Percentiles rank a stretch among this genome's conserved stretches.
Evolutionary conservation across 2,797 vertebrate genomes (phyloP).

Genomic region (Crotalus adamanteus): DNA sequence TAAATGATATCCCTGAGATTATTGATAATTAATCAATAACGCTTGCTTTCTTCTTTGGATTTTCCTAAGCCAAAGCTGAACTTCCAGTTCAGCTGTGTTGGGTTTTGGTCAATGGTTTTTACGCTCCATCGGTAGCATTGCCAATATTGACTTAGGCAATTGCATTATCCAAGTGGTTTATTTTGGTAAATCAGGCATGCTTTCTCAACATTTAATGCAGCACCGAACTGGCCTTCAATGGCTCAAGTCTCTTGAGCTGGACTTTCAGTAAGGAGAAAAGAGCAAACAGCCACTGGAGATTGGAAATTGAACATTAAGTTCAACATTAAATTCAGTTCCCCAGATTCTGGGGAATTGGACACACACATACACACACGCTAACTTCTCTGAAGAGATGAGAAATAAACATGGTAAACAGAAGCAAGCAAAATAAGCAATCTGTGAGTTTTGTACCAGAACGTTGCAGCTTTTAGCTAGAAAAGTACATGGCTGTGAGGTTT

Average conservation of each 20-base stretch:
- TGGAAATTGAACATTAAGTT: background rate
- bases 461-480: background rate
- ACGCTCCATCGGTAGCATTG: background rate
- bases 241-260: background rate
- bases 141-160: background rate
- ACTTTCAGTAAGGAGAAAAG: background rate
- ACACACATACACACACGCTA: fast-evolving
- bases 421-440: background rate
- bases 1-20: background rate
- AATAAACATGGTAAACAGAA: background rate
- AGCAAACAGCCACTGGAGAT: background rate
- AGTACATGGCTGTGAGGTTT: background rate
- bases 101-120: background rate
- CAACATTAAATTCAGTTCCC: too few species aligned
- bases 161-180: background rate
- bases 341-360: background rate
- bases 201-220: slow-evolving; percentile 15
- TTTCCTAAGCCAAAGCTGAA: background rate
- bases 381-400: background rate
- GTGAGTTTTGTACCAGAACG: background rate
- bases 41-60: background rate
- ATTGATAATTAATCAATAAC: background rate
- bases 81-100: background rate
- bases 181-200: background rate
- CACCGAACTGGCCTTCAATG: background rate